Evolutionary conservation across 2,797 vertebrate genomes (phyloP).

Genomic region (Gymnopithys bicolor): DNA sequence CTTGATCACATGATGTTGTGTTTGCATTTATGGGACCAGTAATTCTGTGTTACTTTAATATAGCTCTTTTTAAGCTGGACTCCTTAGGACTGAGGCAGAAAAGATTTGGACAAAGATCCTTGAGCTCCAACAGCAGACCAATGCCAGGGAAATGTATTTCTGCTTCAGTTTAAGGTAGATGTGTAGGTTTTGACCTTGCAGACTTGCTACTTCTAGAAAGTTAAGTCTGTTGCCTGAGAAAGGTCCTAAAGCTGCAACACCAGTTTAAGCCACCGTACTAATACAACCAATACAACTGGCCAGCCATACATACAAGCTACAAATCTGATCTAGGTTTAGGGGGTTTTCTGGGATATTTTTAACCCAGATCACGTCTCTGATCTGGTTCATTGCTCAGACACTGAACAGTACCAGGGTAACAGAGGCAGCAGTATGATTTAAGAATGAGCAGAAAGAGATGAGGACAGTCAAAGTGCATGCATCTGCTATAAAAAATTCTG

Average conservation of each 20-base stretch:
- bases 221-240: not conserved
- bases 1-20: not conserved
- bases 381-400: not conserved
- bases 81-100: not conserved
- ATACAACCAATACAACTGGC: not conserved
- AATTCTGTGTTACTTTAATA: not conserved
- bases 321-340: not conserved
- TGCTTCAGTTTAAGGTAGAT: not conserved
- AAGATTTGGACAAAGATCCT: not conserved
- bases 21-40: not conserved
- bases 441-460: not conserved
- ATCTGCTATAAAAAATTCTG: slow-evolving; percentile 4
- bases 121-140: not conserved
- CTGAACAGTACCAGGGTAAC: not conserved
- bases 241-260: not conserved
- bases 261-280: not conserved
- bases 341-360: not conserved
- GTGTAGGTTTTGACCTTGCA: not conserved
- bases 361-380: not conserved
- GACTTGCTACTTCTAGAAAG: not conserved
- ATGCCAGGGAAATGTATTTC: not conserved
- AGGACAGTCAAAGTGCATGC: not conserved
- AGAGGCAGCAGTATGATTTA: not conserved
- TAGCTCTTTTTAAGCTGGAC: not conserved
- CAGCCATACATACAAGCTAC: not conserved